These are phyloP conservation scores for Nemotelus pantherinus DNA, from an alignment of 2,888 invertebrate species.

Conservation along the genomic window DNA sequence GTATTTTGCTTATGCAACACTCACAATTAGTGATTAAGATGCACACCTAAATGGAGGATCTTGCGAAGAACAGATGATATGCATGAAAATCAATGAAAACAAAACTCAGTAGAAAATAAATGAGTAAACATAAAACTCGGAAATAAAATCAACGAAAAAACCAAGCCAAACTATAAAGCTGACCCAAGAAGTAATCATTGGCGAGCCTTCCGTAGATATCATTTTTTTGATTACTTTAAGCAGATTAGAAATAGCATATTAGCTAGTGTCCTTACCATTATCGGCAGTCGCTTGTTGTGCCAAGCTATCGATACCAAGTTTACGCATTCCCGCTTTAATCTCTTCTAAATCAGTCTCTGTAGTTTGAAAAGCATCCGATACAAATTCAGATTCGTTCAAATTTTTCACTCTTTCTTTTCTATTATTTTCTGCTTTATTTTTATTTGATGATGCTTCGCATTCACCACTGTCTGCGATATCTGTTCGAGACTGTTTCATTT, in stretches of 20 bases:
- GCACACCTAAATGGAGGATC: too few relatives aligned
- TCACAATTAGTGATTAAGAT: too few relatives aligned
- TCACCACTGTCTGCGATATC: background rate
- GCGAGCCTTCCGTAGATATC: background rate
- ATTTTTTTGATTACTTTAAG: background rate
- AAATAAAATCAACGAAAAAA: background rate
- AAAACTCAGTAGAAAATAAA: background rate
- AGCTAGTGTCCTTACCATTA: constrained; percentile 64
- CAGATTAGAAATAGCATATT: background rate
- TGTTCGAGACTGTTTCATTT: background rate
- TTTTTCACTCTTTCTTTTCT: constrained; percentile 10
- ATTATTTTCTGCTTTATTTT: background rate
- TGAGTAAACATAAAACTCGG: background rate
- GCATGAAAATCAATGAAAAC: background rate
- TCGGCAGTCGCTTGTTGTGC: constrained; percentile 66
- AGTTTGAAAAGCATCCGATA: constrained; percentile 78
- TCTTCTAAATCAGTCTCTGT: constrained; percentile 75
- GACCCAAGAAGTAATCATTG: background rate
- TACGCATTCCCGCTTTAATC: constrained; percentile 79
- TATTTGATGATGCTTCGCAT: background rate
- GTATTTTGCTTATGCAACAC: too few relatives aligned
- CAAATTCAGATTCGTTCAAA: constrained; percentile 74
- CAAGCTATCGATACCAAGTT: constrained; percentile 72
- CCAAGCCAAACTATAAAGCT: background rate
- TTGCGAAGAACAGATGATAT: background rate